These are phyloP conservation scores for Mastigias papua DNA, from an alignment of 30 jellyfish, hydroid and myxozoan species.

Conservation along the genomic window DNA sequence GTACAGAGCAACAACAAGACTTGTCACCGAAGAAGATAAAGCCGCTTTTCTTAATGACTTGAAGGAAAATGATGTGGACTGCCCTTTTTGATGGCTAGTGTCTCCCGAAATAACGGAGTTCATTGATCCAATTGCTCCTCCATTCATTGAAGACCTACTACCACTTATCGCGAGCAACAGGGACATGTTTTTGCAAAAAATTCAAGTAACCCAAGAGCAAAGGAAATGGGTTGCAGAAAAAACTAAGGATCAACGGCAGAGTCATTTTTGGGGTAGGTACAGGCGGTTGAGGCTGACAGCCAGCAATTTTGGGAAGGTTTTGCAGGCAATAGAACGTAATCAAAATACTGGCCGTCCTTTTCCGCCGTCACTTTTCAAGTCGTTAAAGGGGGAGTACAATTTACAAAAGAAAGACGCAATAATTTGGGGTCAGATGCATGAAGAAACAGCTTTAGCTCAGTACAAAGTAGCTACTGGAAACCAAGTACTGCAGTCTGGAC, in stretches of 20 bases:
- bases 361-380: constrained; percentile 46
- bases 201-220: constrained; percentile 19
- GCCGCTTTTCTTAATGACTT: constrained; percentile 20
- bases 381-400: constrained; percentile 6
- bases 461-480: constrained; percentile 38
- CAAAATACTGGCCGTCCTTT: constrained; percentile 47
- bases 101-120: constrained; percentile 39
- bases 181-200: not conserved
- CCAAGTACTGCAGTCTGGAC: constrained; percentile 29
- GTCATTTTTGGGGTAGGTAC: constrained; percentile 4
- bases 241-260: not conserved
- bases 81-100: constrained; percentile 52
- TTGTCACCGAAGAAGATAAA: constrained; percentile 38
- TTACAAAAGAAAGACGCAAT: constrained; percentile 24
- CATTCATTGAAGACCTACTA: constrained; percentile 35
- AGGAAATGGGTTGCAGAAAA: not conserved
- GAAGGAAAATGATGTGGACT: constrained; percentile 30
- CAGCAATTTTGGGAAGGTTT: constrained; percentile 23
- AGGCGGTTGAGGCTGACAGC: constrained; percentile 19
- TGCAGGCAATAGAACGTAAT: constrained; percentile 10
- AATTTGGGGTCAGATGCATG: constrained; percentile 55
- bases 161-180: constrained; percentile 29
- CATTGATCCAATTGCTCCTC: constrained; percentile 38
- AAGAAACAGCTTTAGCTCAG: constrained; percentile 25
- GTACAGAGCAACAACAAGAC: constrained; percentile 36